phyloP scores from a whole-genome alignment of 2,888 invertebrate genomes.

The Epiblema foenella region DNA sequence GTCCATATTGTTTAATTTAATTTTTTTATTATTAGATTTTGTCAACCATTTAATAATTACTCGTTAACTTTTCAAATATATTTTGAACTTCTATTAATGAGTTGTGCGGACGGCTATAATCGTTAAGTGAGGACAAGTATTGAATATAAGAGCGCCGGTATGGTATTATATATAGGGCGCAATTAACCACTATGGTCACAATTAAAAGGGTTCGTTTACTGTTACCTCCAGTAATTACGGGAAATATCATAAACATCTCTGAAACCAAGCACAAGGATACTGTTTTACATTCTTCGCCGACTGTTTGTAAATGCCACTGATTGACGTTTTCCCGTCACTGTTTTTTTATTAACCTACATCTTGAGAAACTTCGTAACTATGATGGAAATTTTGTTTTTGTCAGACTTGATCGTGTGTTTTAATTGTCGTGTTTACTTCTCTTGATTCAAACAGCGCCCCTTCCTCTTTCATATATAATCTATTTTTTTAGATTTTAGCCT shows the following conservation, averaged over 20 bases:
- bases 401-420: background rate
- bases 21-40: too few species aligned
- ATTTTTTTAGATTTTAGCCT: background rate
- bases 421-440: slow-evolving; percentile 4
- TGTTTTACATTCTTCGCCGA: slow-evolving; percentile 59
- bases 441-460: background rate
- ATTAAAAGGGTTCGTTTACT: slow-evolving; percentile 67
- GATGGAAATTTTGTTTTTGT: slow-evolving; percentile 19
- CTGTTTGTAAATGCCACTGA: slow-evolving; percentile 57
- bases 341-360: slow-evolving; percentile 58
- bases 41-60: too few species aligned
- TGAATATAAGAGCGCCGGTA: slow-evolving; percentile 35
- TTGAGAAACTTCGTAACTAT: slow-evolving; percentile 47
- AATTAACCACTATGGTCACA: slow-evolving; percentile 61
- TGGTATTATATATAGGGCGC: slow-evolving; percentile 50
- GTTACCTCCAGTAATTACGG: slow-evolving; percentile 73
- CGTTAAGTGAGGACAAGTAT: slow-evolving; percentile 27
- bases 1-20: too few species aligned
- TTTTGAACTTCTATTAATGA: slow-evolving; percentile 22
- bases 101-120: slow-evolving; percentile 12
- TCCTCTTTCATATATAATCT: background rate
- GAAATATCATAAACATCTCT: slow-evolving; percentile 75
- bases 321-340: slow-evolving; percentile 69
- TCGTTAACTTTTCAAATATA: slow-evolving; percentile 20
- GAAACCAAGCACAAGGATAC: slow-evolving; percentile 61